Evolutionary conservation across 1,140 invertebrate genomes (phyloP), one percentile per base, ranked within the genome.

Genomic region (Manduca sexta): DNA sequence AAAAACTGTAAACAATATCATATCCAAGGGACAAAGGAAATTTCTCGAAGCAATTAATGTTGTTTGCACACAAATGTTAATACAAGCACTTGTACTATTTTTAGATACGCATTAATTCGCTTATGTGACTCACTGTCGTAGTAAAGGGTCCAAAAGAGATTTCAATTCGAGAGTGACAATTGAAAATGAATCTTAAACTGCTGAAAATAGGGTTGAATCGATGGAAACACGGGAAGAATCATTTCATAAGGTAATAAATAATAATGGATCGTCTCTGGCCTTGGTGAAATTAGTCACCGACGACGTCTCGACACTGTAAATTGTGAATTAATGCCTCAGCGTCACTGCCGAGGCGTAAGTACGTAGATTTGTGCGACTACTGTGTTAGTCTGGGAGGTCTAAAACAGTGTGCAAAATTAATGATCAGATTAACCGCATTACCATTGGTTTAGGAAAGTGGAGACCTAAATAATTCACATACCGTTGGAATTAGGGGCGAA

Each of bases 191-290:
- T 65, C 55, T 55, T 67, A 61, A 38, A 17, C 11, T n/a, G 1
- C 21, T 35, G 12, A 47, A 37, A 37, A 55, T 74, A 77, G 55
- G 60, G 64, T 62, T 2, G 39, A 30, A 63, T 56, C 64, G 18
- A 30, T 21, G n/a, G 46, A 49, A 44, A 4, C 31, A 49, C n/a
- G 34, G 52, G 65, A 45, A 48, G 54, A 60, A 67, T 69, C 62
- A 73, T 74, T 83, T 72, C 74, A 79, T 81, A 81, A 61, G 72
- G 77, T 58, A 75, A 83, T 83, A 83, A 83, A 84, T 84, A 84
- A 81, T 84, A 80, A 78, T 84, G 75, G 70, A 72, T 74, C 79
- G 69, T 77, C 71, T 69, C 63, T 69, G 80, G 72, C 80, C 80
- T 84, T 84, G 72, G 67, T 51, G 73, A 74, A 74, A 73, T 84